Percentiles rank a stretch among this genome's conserved stretches.
Conservation (phyloP, 2,888 invertebrate species). For the Pterobdella sp. region DNA sequence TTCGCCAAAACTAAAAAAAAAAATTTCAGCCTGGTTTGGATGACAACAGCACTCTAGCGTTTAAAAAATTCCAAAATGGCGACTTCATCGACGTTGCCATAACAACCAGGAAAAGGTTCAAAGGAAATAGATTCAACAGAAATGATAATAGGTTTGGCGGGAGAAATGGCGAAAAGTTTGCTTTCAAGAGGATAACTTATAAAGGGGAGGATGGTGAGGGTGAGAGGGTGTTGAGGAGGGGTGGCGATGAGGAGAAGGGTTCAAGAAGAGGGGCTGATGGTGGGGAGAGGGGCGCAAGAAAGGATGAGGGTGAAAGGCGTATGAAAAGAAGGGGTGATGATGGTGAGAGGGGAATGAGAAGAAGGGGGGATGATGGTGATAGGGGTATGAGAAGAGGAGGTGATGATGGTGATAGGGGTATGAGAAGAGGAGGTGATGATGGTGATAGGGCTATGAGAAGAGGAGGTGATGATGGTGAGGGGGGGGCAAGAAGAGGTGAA, state of each 20-base stretch:
- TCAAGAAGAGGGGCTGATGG: not conserved
- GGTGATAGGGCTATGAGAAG: not conserved
- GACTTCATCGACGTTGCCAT: conserved; percentile 95
- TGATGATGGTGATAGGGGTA: not conserved
- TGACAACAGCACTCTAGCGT: conserved; percentile 76
- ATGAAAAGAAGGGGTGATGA: not conserved
- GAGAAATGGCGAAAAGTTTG: too few relatives aligned
- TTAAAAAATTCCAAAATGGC: conserved; percentile 75
- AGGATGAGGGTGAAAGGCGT: not conserved
- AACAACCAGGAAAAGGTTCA: conserved; percentile 41
- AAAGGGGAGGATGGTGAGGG: not conserved
- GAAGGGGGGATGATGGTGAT: not conserved
- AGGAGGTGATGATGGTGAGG: not conserved
- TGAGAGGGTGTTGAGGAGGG: not conserved
- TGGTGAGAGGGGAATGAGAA: not conserved
- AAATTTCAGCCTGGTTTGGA: conserved; percentile 75
- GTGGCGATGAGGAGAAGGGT: not conserved
- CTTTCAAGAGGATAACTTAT: not conserved
- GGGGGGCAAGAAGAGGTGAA: not conserved
- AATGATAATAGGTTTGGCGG: too few relatives aligned
- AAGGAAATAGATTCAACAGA: too few relatives aligned
- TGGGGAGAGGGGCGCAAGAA: not conserved
- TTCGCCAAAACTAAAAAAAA: not conserved
- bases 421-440: not conserved
- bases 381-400: not conserved